Base-by-base conservation (phyloP, 2,888 invertebrate genomes). In the Drosophila aldrichi region DNA sequence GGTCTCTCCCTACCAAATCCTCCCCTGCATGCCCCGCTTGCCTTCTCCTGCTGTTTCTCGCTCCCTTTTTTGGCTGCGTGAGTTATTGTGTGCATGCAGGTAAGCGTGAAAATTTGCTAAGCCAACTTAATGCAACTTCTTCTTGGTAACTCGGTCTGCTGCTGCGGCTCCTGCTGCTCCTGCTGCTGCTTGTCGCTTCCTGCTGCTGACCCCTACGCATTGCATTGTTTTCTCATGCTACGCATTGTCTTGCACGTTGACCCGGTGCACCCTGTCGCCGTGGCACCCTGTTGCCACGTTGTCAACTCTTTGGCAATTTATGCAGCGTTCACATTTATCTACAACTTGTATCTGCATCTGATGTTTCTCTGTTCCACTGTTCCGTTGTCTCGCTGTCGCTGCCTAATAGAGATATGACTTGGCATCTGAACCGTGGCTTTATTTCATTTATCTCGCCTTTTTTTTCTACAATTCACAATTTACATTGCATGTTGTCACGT, bases 401-500 rank as follows among this genome's bases (percentile, higher is more conserved):
- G 18, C 41, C 48, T 82, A 88, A 88, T 82, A 86, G 81, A 87
- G 89, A 75, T 89, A 87, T 78, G 66, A 61, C 29, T 64, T 41
- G 61, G 57, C 55, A 67, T 25, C 59, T 38, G 38, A 29, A 48
- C 49, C 56, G 57, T 59, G 81, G 65, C 65, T 65, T 77, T 79
- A 89, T 88, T 87, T 89, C 88, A 84, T 84, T 89, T 89, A 89
- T 82, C 85, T 79, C n/a, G 25, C 38, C 25, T 18, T n/a, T 79
- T n/a, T 88, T 77, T 81, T 88, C 20, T 10, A 25, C 44, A 44
- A 16, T 25, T 22, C 14, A 84, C 89, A 88, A 84, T 84, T 89
- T 84, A 77, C 87, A 90, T 86, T 86, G 85, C 90, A 86, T 86
- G 85, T 86, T 88, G 90, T 90, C 85, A 86, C 89, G 86, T 84